A percentile compares a stretch with the other conserved stretches of the same genome.
Conservation (phyloP, 23 tunicate genomes). For the Corella eumyota region DNA sequence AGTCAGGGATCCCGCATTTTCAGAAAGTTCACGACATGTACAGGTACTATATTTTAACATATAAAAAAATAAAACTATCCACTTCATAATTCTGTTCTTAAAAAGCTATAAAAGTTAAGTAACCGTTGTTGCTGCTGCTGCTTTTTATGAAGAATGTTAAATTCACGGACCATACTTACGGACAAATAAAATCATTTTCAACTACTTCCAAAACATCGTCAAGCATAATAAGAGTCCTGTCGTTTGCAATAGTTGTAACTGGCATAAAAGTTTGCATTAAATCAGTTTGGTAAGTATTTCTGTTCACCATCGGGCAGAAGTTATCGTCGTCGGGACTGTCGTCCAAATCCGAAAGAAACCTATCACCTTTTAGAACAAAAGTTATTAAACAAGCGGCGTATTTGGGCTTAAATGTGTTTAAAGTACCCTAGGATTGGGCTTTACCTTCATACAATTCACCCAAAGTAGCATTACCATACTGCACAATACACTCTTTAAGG, state of each 20-base stretch:
- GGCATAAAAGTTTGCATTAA: too few species aligned
- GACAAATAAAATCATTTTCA: constrained; percentile 28
- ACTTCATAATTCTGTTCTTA: background rate
- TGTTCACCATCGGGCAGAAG: constrained; percentile 12
- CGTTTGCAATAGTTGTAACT: too few species aligned
- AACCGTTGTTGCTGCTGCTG: background rate
- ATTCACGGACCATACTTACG: too few species aligned
- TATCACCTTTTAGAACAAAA: background rate
- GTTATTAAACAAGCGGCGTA: background rate
- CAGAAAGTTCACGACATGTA: constrained; percentile 11
- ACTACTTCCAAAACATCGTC: constrained; percentile 12
- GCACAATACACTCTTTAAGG: constrained; percentile 28
- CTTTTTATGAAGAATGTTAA: too few species aligned
- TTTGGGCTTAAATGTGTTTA: too few species aligned
- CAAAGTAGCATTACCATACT: too few species aligned
- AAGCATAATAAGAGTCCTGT: constrained; percentile 2
- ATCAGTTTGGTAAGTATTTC: too few species aligned
- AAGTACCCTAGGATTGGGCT: too few species aligned
- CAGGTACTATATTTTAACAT: too few species aligned
- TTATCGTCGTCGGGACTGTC: constrained; percentile 10
- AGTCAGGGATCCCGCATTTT: constrained; percentile 8
- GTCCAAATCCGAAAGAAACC: constrained; percentile 8
- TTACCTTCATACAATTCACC: too few species aligned
- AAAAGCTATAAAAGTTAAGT: background rate
- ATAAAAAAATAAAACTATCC: too few species aligned